Base-by-base conservation (phyloP, 2,113 vertebrate genomes). In the Polypterus bichir region DNA sequence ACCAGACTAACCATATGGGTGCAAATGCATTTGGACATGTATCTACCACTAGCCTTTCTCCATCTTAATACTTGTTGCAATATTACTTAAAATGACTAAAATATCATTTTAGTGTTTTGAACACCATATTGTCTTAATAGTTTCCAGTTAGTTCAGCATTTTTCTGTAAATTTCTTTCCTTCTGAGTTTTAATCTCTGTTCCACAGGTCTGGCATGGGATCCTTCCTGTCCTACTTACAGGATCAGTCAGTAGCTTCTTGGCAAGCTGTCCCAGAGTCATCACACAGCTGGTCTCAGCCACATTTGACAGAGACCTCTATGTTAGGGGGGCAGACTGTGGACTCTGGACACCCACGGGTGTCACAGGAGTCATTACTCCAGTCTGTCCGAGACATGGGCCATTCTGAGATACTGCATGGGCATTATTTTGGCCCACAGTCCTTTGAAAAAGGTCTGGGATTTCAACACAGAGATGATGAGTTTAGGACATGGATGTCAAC, bases 151-250 rank as follows among this genome's bases (percentile, higher is more conserved):
- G 27, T 27, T 27, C 27, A 27, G 27, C 2, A 27, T 27, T 27
- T 27, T 27, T 27, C 27, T 27, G 27, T 27, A 27, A 27, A 27
- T 27, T 27, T 27, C 27, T 27, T 27, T 27, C 27, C 27, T 27
- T 27, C 27, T 27, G 27, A 27, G 27, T 27, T 27, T 27, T 27
- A 27, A 27, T 6, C 62, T 75, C n/a, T 73, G 44, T 49, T 27
- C 65, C 72, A 7, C 73, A 82, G 82, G 77, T 80, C 49, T 51
- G 76, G 78, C 60, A 71, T 77, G 49, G 74, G 82, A 59, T 84
- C 84, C 66, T 84, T 83, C 74, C 77, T 88, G 59, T 86, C 83
- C 59, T 88, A 86, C 72, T 72, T 88, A 64, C 83, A 86, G 73
- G 86, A 86, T 55, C 81, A 86, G 71, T 69, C 79, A 1, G 71